phyloP scores from a whole-genome alignment of 1,140 invertebrate genomes.

The Drosophila hydei region DNA sequence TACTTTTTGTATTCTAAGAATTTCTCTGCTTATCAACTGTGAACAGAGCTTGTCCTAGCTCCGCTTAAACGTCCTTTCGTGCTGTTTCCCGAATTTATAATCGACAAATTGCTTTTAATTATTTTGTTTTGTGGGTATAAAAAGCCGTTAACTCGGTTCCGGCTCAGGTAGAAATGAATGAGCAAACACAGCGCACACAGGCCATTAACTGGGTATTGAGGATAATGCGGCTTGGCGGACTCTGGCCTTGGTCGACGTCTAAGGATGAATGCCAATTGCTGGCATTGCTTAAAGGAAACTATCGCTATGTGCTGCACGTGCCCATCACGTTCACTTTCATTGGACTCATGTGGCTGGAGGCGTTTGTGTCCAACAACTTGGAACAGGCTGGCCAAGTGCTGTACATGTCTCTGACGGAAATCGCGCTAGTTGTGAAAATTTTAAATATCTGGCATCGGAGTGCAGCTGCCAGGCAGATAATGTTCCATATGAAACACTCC shows the following conservation, averaged over 20 bases:
- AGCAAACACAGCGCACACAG: conserved; percentile 35
- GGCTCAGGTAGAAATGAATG: conserved; percentile 34
- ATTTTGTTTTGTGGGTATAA: conserved; percentile 17
- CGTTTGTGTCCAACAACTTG: conserved; percentile 54
- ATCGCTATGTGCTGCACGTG: conserved; percentile 61
- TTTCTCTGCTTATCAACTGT: neutral
- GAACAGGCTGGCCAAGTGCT: conserved; percentile 70
- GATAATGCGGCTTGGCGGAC: conserved; percentile 59
- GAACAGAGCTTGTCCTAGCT: neutral
- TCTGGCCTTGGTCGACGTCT: conserved; percentile 59
- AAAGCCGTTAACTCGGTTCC: conserved; percentile 1
- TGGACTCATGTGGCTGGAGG: conserved; percentile 76
- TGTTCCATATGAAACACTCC: conserved; percentile 42
- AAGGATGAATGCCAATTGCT: neutral
- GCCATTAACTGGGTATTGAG: conserved; percentile 48
- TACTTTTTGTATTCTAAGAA: too few species aligned
- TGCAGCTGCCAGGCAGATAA: conserved; percentile 41
- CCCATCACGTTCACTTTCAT: conserved; percentile 69
- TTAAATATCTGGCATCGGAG: conserved; percentile 66
- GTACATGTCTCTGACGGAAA: conserved; percentile 75
- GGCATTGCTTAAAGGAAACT: conserved; percentile 34
- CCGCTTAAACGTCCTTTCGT: conserved; percentile 41
- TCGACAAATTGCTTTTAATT: conserved; percentile 62
- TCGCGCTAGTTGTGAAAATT: conserved; percentile 64
- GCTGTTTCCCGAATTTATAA: conserved; percentile 50